Percentiles rank a stretch among this genome's conserved stretches.
phyloP scores from a whole-genome alignment of 1,140 invertebrate species.

The Diuraphis noxia region DNA sequence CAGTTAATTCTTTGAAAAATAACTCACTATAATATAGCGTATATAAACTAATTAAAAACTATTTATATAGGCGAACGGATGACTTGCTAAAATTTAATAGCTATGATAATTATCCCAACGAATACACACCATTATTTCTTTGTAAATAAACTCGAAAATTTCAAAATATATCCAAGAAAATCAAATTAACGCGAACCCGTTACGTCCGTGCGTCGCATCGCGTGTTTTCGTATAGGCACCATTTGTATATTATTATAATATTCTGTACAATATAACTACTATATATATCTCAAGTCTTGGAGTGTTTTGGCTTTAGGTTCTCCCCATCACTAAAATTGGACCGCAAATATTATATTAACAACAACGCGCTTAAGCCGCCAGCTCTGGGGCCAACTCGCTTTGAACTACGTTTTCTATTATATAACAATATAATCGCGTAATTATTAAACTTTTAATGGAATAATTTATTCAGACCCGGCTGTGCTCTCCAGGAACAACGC shows the following conservation, averaged over 20 bases:
- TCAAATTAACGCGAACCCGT: not conserved
- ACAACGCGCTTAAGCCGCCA: not conserved
- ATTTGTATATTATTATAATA: not conserved
- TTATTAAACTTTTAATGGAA: constrained; percentile 23
- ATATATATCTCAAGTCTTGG: not conserved
- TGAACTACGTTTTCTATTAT: constrained; percentile 19
- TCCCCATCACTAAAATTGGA: not conserved
- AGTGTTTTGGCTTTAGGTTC: not conserved
- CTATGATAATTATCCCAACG: not conserved
- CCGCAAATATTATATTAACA: not conserved
- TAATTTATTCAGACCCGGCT: not conserved
- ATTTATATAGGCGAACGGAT: not conserved
- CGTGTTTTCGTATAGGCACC: not conserved
- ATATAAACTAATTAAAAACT: constrained; percentile 18
- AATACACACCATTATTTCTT: not conserved
- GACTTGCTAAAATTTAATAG: not conserved
- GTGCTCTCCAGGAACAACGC: not conserved
- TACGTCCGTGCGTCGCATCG: not conserved
- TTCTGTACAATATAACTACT: not conserved
- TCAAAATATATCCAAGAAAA: not conserved
- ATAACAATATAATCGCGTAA: not conserved
- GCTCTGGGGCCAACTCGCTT: not conserved
- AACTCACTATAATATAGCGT: not conserved
- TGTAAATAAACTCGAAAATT: not conserved
- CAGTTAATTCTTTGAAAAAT: constrained; percentile 5